Evolutionary conservation across 2,888 invertebrate species (phyloP).

Genomic region (Rugalucina vietnamica): DNA sequence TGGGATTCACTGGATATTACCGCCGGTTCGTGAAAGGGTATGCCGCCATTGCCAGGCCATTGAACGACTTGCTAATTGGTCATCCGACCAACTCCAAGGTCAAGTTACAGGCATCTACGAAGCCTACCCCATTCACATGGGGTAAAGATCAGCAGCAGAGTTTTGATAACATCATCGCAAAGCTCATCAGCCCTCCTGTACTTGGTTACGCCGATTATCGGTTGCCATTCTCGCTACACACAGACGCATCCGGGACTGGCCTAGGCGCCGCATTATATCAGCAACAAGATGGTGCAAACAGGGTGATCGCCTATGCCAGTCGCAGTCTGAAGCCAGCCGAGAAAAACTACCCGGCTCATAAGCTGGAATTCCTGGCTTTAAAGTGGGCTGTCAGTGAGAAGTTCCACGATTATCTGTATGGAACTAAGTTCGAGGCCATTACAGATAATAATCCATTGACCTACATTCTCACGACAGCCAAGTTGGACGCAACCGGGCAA

Average conservation of each 20-base stretch:
- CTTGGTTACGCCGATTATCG: background rate
- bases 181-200: background rate
- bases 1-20: background rate
- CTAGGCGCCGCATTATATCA: background rate
- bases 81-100: background rate
- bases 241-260: background rate
- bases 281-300: background rate
- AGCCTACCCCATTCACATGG: background rate
- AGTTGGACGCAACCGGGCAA: background rate
- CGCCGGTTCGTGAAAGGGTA: background rate
- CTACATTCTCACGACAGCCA: constrained; percentile 1
- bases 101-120: background rate
- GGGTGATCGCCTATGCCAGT: background rate
- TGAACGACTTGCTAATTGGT: background rate
- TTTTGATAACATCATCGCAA: background rate
- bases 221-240: background rate
- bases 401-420: background rate
- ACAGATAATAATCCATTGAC: background rate
- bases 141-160: background rate
- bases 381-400: constrained; percentile 4
- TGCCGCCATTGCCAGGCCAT: background rate
- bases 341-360: background rate
- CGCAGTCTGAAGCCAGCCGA: background rate
- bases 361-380: constrained; percentile 4
- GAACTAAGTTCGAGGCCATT: background rate